Conservation (phyloP, 2,113 vertebrate genomes). For the Apodemus sylvaticus region DNA sequence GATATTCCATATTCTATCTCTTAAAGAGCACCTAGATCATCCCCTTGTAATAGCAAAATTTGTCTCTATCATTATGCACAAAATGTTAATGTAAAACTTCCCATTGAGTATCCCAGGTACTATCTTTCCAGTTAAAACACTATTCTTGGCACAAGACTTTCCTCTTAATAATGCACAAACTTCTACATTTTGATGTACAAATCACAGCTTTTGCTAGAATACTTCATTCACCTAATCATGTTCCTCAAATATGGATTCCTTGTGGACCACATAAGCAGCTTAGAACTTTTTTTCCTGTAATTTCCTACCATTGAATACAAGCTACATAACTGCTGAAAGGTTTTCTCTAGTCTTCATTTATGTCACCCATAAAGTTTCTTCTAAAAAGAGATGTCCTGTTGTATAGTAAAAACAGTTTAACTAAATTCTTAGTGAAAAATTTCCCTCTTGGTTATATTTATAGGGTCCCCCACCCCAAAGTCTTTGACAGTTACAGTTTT, state of each 20-base stretch:
- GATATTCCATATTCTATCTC: slow-evolving; percentile 27
- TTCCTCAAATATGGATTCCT: not conserved
- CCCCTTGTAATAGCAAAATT: slow-evolving; percentile 17
- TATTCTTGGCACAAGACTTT: not conserved
- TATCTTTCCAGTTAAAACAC: slow-evolving; percentile 18
- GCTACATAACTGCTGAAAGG: not conserved
- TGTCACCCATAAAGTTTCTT: not conserved
- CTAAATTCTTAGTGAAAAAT: slow-evolving; percentile 24
- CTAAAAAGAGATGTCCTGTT: slow-evolving; percentile 31
- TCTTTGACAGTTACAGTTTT: slow-evolving; percentile 36
- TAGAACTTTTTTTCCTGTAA: not conserved
- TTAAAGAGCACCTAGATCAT: slow-evolving; percentile 39
- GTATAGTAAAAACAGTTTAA: not conserved
- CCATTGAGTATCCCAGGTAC: not conserved
- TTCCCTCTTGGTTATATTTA: not conserved
- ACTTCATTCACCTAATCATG: not conserved
- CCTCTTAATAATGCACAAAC: not conserved
- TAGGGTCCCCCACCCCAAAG: not conserved
- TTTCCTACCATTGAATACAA: slow-evolving; percentile 14
- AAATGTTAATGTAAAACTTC: slow-evolving; percentile 30
- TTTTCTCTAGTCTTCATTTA: slow-evolving; percentile 30
- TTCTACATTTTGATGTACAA: slow-evolving; percentile 19
- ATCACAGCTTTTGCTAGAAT: not conserved
- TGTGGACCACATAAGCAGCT: not conserved
- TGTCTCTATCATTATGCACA: slow-evolving; percentile 35